A percentile compares a stretch with the other conserved stretches of the same genome.
phyloP scores from a whole-genome alignment of 2,888 invertebrate genomes.

The Morpho achilles region DNA sequence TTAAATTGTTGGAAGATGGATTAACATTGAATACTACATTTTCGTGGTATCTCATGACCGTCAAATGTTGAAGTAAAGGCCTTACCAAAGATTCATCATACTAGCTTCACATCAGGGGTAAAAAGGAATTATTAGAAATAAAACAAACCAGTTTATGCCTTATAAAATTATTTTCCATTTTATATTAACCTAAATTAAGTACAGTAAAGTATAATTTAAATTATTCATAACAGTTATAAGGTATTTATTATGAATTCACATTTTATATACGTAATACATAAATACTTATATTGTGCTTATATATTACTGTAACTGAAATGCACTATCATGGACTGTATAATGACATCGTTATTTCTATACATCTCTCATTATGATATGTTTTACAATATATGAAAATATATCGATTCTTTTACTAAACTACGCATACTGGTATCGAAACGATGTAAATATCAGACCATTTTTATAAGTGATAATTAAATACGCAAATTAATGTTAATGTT shows the following conservation, averaged over 20 bases:
- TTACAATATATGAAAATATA: constrained; percentile 41
- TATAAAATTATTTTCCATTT: constrained; percentile 73
- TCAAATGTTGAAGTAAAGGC: too few relatives aligned
- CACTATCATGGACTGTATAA: constrained; percentile 68
- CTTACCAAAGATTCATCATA: too few relatives aligned
- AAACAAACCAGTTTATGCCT: constrained; percentile 42
- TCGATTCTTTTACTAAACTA: constrained; percentile 19
- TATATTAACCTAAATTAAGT: constrained; percentile 72
- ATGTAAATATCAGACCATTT: too few relatives aligned
- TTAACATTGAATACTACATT: too few relatives aligned
- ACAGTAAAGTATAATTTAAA: constrained; percentile 67
- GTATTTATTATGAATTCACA: constrained; percentile 68
- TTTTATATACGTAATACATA: constrained; percentile 47
- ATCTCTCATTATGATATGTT: constrained; percentile 52
- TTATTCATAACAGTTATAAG: constrained; percentile 73
- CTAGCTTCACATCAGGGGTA: background rate
- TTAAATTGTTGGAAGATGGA: too few relatives aligned
- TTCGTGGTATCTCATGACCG: too few relatives aligned
- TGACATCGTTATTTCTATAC: constrained; percentile 38
- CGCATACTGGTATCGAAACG: background rate
- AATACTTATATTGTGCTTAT: constrained; percentile 71
- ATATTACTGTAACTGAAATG: constrained; percentile 71
- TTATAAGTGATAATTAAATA: too few relatives aligned
- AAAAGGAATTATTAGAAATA: constrained; percentile 8
- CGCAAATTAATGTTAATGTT: too few relatives aligned